Percentiles rank a stretch among this genome's conserved stretches.
Evolutionary conservation across 2,797 vertebrate genomes (phyloP).

Genomic region (Poecilia picta): DNA sequence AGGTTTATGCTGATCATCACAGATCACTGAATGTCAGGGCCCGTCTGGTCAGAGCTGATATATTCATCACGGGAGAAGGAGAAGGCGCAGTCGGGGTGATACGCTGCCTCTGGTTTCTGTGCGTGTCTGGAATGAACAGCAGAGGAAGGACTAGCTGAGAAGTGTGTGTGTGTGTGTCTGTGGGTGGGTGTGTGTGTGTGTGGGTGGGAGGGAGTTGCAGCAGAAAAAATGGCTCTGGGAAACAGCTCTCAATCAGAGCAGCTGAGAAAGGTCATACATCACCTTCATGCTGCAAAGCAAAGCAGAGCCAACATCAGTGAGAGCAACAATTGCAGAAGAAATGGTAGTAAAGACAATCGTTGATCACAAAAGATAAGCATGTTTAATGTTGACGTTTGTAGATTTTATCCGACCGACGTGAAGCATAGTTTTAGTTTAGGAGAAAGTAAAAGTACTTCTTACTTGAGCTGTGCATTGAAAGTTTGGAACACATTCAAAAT

Average conservation of each 20-base stretch:
- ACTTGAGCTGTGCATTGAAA: background rate
- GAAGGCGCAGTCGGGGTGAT: conserved; percentile 51
- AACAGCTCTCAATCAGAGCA: conserved; percentile 35
- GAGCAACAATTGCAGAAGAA: background rate
- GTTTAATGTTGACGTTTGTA: background rate
- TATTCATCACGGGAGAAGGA: conserved; percentile 54
- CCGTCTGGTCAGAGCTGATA: conserved; percentile 61
- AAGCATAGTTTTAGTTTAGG: background rate
- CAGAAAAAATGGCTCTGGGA: conserved; percentile 34
- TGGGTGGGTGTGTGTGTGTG: too few relatives aligned
- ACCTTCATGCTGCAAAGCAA: conserved; percentile 8
- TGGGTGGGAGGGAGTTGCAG: conserved; percentile 31
- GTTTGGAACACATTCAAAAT: too few relatives aligned
- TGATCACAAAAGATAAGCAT: background rate
- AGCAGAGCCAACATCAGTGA: background rate
- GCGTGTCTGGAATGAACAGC: conserved; percentile 41
- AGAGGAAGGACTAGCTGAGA: conserved; percentile 37
- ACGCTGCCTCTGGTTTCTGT: conserved; percentile 45
- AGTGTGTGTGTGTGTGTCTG: background rate
- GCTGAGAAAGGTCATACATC: conserved; percentile 45
- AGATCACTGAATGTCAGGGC: conserved; percentile 67
- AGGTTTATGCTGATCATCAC: conserved; percentile 63
- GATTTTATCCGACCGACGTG: background rate
- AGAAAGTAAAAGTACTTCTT: too few relatives aligned
- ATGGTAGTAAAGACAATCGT: background rate